phyloP scores from a whole-genome alignment of 2,113 vertebrate species.

The Lamprotornis superbus region DNA sequence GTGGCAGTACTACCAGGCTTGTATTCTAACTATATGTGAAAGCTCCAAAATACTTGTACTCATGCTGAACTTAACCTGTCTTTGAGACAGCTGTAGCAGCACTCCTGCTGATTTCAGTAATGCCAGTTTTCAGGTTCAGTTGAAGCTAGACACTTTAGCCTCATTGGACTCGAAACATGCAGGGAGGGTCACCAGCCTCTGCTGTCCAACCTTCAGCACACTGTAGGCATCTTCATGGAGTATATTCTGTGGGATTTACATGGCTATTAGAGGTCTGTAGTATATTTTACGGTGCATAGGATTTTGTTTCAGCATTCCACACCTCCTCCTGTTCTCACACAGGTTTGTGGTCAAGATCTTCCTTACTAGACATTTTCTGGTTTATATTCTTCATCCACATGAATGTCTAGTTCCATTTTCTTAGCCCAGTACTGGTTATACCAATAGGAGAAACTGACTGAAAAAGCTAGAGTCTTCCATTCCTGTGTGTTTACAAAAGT shows the following conservation, averaged over 20 bases:
- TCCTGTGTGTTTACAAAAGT: neutral
- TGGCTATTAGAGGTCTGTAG: neutral
- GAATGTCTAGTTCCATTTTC: neutral
- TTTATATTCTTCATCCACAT: neutral
- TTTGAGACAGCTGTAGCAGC: conserved; percentile 40
- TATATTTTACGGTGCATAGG: neutral
- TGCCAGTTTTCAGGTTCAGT: neutral
- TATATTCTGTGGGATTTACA: neutral
- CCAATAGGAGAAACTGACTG: neutral
- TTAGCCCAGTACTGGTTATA: neutral
- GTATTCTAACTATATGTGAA: conserved; percentile 71
- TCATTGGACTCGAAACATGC: neutral
- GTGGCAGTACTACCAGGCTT: conserved; percentile 46
- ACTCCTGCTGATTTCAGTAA: neutral
- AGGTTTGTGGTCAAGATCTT: neutral
- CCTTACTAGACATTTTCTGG: neutral
- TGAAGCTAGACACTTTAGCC: neutral
- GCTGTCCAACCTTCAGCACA: neutral
- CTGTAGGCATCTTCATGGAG: neutral
- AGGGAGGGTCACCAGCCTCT: neutral
- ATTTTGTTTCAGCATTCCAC: neutral
- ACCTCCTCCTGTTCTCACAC: neutral
- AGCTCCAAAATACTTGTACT: conserved; percentile 48
- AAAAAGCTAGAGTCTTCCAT: neutral
- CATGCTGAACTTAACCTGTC: conserved; percentile 50